These are phyloP conservation scores for Tauraco hartlaubi DNA, from an alignment of 2,797 vertebrate species.

Conservation along the genomic window DNA sequence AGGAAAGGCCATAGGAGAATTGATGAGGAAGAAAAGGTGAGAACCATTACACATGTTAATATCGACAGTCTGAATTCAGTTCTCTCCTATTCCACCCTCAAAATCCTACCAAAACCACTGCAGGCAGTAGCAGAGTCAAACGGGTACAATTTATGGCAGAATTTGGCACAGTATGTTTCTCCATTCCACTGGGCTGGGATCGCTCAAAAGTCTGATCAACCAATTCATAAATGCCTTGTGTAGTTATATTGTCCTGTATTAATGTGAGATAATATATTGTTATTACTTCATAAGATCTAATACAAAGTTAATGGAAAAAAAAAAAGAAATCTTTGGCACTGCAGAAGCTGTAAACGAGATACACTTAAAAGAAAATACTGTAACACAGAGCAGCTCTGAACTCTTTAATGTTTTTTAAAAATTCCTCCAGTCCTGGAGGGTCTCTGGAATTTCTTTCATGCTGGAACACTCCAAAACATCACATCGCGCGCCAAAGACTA, in stretches of 20 bases:
- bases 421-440: background rate
- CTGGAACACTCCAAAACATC: background rate
- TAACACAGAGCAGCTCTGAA: background rate
- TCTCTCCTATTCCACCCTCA: background rate
- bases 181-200: background rate
- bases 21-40: background rate
- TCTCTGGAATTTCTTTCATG: constrained; percentile 2
- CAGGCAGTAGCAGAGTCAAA: background rate
- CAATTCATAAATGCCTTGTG: background rate
- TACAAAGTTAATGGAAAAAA: background rate
- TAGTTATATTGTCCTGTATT: background rate
- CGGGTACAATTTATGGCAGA: background rate
- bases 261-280: background rate
- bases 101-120: background rate
- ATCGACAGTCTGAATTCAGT: background rate
- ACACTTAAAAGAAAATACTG: constrained; percentile 3
- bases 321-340: background rate
- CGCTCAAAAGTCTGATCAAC: background rate
- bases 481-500: fast-evolving
- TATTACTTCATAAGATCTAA: background rate
- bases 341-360: background rate
- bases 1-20: background rate
- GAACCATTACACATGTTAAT: background rate
- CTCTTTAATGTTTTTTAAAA: background rate
- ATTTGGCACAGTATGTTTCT: background rate